Evolutionary conservation across 2,797 vertebrate species (phyloP).

Genomic region (Tapirus indicus): DNA sequence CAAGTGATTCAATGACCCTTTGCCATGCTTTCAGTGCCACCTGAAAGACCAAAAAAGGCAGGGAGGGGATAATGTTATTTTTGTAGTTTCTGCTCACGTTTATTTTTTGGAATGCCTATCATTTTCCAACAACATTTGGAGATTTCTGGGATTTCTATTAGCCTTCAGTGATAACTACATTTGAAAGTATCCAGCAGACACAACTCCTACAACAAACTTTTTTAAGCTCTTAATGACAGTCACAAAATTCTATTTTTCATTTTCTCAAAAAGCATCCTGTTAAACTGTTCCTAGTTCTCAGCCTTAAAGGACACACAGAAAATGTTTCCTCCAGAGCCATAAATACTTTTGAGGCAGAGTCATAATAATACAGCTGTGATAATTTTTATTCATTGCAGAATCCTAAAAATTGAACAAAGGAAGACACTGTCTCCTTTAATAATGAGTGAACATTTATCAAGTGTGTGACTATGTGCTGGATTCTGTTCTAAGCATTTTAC

Average conservation of each 20-base stretch:
- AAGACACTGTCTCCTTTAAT: not conserved
- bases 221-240: not conserved
- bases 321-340: not conserved
- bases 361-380: not conserved
- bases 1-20: not conserved
- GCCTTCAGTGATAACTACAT: not conserved
- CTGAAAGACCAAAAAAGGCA: not conserved
- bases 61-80: not conserved
- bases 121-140: not conserved
- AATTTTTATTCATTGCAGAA: constrained; percentile 36
- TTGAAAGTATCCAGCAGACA: not conserved
- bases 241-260: not conserved
- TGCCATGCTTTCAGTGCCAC: not conserved
- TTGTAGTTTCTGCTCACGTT: not conserved
- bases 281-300: not conserved
- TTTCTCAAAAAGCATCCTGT: not conserved
- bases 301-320: not conserved
- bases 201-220: not conserved
- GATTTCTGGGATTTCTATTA: not conserved
- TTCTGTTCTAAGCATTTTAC: not conserved
- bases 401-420: not conserved
- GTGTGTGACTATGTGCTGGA: not conserved
- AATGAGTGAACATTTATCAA: not conserved
- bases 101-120: not conserved
- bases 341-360: not conserved